Evolutionary conservation across 2,113 vertebrate species (phyloP).

Genomic region (Nerophis ophidion): DNA sequence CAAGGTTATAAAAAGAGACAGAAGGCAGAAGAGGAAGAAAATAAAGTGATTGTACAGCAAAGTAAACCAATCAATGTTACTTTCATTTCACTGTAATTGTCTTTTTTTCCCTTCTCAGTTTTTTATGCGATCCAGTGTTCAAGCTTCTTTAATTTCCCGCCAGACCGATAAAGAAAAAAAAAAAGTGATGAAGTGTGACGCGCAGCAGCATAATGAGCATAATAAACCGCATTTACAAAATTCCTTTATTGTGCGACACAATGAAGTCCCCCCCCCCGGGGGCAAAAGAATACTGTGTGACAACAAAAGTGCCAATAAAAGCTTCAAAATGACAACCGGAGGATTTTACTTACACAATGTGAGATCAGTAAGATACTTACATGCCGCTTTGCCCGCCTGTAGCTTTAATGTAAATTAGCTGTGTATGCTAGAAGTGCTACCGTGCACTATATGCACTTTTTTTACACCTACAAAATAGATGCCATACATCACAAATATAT

Average conservation of each 20-base stretch:
- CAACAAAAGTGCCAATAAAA: background rate
- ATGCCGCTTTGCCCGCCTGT: too few species aligned
- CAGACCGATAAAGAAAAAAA: background rate
- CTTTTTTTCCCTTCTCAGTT: background rate
- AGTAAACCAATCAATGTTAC: background rate
- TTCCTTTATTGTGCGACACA: background rate
- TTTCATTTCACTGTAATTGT: constrained; percentile 4
- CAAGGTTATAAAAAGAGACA: background rate
- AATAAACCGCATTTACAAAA: background rate
- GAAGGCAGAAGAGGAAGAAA: background rate
- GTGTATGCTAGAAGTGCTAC: too few species aligned
- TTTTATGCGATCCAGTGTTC: background rate
- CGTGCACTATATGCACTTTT: too few species aligned
- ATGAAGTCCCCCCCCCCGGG: background rate
- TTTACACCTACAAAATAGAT: too few species aligned
- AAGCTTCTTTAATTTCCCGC: constrained; percentile 3
- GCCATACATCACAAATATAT: too few species aligned
- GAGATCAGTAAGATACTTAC: too few species aligned
- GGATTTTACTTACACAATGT: background rate
- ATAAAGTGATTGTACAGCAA: constrained; percentile 2
- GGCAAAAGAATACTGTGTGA: background rate
- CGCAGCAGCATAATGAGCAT: constrained; percentile 3
- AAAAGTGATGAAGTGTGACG: background rate
- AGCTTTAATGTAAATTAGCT: too few species aligned
- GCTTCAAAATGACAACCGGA: background rate